Conservation (phyloP, 2,888 invertebrate species). For the Pandemis heparana region DNA sequence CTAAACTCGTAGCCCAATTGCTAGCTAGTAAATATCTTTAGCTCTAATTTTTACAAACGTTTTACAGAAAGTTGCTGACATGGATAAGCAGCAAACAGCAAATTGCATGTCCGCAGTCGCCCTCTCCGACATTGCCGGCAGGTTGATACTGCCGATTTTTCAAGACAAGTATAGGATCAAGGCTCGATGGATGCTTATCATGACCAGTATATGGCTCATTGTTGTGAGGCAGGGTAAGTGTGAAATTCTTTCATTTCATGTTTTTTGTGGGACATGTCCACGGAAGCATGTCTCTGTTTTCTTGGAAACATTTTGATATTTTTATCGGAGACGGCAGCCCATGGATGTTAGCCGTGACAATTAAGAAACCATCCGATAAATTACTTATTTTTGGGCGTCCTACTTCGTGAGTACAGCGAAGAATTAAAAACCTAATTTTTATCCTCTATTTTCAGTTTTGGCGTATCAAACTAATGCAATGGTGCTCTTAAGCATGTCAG, state of each 20-base stretch:
- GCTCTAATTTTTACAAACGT: neutral
- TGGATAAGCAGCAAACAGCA: slow-evolving; percentile 85
- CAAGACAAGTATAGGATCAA: slow-evolving; percentile 87
- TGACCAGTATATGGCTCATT: slow-evolving; percentile 86
- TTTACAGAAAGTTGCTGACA: slow-evolving; percentile 67
- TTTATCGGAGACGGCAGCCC: too few relatives aligned
- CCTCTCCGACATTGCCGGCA: slow-evolving; percentile 88
- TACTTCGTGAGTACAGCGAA: neutral
- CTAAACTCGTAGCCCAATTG: too few relatives aligned
- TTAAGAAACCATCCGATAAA: too few relatives aligned
- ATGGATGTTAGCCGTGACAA: too few relatives aligned
- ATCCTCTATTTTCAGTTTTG: slow-evolving; percentile 78
- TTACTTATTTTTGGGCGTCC: too few relatives aligned
- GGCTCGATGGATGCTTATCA: slow-evolving; percentile 87
- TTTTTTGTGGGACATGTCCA: too few relatives aligned
- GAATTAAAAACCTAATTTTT: neutral
- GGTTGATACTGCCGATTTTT: slow-evolving; percentile 87
- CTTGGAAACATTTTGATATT: too few relatives aligned
- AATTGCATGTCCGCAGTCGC: slow-evolving; percentile 90
- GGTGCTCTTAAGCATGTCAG: slow-evolving; percentile 83
- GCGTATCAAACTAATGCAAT: slow-evolving; percentile 85
- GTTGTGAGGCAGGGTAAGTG: slow-evolving; percentile 85
- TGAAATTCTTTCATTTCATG: slow-evolving; percentile 37
- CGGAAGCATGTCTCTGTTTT: too few relatives aligned
- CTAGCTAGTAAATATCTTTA: too few relatives aligned